Evolutionary conservation across 1,140 invertebrate species (phyloP).

Genomic region (Lepeophtheirus salmonis): DNA sequence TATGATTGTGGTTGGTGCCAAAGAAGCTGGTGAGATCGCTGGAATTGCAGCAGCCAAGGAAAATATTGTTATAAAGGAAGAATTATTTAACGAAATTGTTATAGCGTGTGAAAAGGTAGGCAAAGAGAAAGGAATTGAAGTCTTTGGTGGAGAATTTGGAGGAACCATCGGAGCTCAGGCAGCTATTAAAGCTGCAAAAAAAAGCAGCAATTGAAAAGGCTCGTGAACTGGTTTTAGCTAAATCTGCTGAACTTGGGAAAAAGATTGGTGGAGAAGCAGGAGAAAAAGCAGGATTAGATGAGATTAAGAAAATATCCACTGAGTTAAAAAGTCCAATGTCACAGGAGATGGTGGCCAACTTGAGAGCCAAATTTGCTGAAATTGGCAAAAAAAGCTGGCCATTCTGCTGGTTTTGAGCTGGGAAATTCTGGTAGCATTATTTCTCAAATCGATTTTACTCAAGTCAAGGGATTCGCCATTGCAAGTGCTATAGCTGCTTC

Average conservation of each 20-base stretch:
- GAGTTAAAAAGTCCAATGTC: conserved; percentile 3
- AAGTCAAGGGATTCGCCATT: background rate
- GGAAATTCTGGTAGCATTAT: background rate
- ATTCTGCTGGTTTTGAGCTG: background rate
- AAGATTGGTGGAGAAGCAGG: conserved; percentile 10
- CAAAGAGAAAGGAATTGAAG: conserved; percentile 14
- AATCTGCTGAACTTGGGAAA: conserved; percentile 3
- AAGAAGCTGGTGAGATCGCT: conserved; percentile 10
- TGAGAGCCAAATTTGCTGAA: conserved; percentile 5
- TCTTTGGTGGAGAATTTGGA: conserved; percentile 19
- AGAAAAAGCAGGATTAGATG: conserved; percentile 8
- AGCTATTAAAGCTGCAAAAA: conserved; percentile 5
- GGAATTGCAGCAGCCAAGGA: conserved; percentile 10
- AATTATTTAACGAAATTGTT: conserved; percentile 5
- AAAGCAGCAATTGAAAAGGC: conserved; percentile 10
- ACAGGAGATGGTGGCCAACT: conserved; percentile 11
- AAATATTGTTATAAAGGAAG: background rate
- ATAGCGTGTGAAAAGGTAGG: conserved; percentile 8
- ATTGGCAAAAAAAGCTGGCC: conserved; percentile 9
- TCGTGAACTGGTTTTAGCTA: background rate
- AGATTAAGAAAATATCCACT: conserved; percentile 2
- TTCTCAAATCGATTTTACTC: background rate
- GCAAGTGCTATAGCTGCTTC: background rate
- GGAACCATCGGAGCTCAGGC: conserved; percentile 12
- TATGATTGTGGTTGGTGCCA: conserved; percentile 5